A percentile compares a stretch with the other conserved stretches of the same genome.
These are phyloP conservation scores for Mythimna lalbum DNA, from an alignment of 2,888 invertebrate species.

Conservation along the genomic window DNA sequence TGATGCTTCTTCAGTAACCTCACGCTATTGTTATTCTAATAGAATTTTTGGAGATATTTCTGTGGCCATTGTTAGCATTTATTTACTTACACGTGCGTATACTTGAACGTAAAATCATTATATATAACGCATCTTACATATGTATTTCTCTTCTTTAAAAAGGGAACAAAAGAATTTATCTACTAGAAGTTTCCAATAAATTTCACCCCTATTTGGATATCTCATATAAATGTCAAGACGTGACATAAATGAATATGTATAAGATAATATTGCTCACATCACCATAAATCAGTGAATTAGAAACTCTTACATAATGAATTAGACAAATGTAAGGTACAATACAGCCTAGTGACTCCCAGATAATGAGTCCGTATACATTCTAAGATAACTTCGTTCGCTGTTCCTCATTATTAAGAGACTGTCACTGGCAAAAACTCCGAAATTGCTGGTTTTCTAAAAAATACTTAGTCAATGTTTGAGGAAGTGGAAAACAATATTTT, in stretches of 20 bases:
- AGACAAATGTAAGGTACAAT: constrained; percentile 17
- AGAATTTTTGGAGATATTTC: constrained; percentile 59
- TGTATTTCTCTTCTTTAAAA: constrained; percentile 2
- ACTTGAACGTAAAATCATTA: constrained; percentile 26
- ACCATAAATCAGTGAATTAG: constrained; percentile 1
- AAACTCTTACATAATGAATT: constrained; percentile 13
- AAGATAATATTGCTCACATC: background rate
- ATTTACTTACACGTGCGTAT: constrained; percentile 32
- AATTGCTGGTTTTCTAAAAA: too few relatives aligned
- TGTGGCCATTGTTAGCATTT: constrained; percentile 49
- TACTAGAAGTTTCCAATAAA: constrained; percentile 1
- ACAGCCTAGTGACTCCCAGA: constrained; percentile 1
- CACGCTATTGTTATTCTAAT: constrained; percentile 72
- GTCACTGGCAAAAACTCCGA: too few relatives aligned
- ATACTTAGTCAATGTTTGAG: too few relatives aligned
- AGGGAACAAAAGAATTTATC: background rate
- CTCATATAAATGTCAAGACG: background rate
- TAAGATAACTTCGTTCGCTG: constrained; percentile 24
- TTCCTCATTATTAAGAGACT: constrained; percentile 35
- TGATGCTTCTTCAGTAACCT: constrained; percentile 73
- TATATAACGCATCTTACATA: constrained; percentile 8
- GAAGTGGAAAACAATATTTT: too few relatives aligned
- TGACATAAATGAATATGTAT: background rate
- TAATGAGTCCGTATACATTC: constrained; percentile 36
- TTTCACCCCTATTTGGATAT: background rate